phyloP scores from a whole-genome alignment of 30 jellyfish, hydroid and myxozoan genomes.

The Hydractinia echinata region DNA sequence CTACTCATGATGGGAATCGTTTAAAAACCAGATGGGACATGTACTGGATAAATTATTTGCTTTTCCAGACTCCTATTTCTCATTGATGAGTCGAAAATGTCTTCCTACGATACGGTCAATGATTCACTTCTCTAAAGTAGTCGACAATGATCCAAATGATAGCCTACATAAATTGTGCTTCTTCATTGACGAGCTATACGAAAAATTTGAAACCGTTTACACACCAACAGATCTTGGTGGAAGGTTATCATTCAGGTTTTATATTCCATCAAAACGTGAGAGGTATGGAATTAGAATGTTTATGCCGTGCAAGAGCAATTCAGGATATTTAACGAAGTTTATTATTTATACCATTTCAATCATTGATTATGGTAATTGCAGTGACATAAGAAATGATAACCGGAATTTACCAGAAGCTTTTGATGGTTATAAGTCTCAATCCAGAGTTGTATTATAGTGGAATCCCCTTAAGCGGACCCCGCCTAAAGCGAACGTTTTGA shows the following conservation, averaged over 20 bases:
- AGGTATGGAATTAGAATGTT: conserved; percentile 2
- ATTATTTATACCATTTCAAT: no score
- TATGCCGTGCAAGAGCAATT: background rate
- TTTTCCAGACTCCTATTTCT: conserved; percentile 2
- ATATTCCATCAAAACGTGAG: conserved; percentile 19
- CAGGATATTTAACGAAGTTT: no score
- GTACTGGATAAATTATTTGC: background rate
- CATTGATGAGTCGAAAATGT: background rate
- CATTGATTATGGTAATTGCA: no score
- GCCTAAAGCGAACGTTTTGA: no score
- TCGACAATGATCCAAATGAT: background rate
- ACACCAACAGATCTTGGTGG: conserved; percentile 5
- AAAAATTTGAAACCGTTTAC: background rate
- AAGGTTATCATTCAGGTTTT: conserved; percentile 22
- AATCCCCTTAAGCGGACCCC: no score
- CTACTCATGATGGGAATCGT: background rate
- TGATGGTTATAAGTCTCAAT: background rate
- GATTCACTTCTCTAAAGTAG: conserved; percentile 4
- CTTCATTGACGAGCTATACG: background rate
- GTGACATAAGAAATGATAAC: no score
- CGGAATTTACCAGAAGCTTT: background rate
- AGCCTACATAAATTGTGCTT: conserved; percentile 5
- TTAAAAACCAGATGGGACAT: background rate
- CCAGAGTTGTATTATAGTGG: conserved; percentile 11
- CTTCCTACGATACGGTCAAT: background rate